Conservation (phyloP, 2,888 invertebrate genomes). For the Lordiphosa andalusiaca region DNA sequence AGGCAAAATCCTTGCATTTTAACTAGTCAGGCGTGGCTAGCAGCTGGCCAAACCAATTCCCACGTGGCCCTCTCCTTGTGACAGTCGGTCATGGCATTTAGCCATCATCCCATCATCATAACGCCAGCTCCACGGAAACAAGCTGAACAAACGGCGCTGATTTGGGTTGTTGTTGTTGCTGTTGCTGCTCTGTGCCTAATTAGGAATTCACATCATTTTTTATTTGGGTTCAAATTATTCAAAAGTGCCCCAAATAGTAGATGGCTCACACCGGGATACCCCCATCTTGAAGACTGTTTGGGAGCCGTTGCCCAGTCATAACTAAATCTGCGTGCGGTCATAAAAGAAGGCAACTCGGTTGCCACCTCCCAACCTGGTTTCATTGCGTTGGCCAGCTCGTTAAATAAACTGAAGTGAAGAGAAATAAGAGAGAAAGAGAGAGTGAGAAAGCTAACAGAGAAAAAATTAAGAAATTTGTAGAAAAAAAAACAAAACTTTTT, state of each 20-base stretch:
- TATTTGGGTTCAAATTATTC: constrained; percentile 81
- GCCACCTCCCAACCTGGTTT: constrained; percentile 6
- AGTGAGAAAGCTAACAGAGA: background rate
- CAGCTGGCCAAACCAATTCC: constrained; percentile 48
- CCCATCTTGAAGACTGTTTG: constrained; percentile 48
- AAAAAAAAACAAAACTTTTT: background rate
- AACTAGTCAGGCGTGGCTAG: constrained; percentile 70
- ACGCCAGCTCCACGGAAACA: constrained; percentile 31
- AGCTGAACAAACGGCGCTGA: constrained; percentile 51
- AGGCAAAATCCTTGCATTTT: constrained; percentile 69
- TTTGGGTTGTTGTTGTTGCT: constrained; percentile 31
- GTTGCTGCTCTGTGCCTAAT: constrained; percentile 70
- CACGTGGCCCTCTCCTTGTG: constrained; percentile 53
- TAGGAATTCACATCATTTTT: constrained; percentile 81
- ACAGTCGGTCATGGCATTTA: constrained; percentile 68
- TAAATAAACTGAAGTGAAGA: constrained; percentile 37
- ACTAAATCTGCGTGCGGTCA: constrained; percentile 53
- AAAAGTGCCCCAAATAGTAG: constrained; percentile 69
- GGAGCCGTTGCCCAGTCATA: constrained; percentile 23
- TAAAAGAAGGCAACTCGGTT: constrained; percentile 1
- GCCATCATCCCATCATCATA: constrained; percentile 74
- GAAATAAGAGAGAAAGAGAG: no score
- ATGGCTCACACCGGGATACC: constrained; percentile 24
- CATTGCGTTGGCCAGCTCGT: constrained; percentile 26
- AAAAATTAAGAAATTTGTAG: background rate